Base-by-base conservation (phyloP, 2,113 vertebrate species). In the Lophochroa leadbeateri region DNA sequence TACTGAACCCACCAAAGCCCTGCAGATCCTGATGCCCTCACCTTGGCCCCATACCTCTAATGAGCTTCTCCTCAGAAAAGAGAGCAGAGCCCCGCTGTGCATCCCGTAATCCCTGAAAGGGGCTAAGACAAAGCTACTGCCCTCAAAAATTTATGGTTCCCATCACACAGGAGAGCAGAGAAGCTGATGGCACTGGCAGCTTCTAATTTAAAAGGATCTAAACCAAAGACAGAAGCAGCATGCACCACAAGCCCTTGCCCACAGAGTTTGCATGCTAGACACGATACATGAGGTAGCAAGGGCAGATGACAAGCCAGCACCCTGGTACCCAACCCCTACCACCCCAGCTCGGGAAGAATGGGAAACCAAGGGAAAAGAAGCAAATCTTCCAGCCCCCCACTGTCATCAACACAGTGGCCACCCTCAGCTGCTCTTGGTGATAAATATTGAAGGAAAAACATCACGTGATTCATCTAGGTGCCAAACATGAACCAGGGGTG, bases 401-500 rank as follows among this genome's bases (percentile, higher is more conserved):
- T 61, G 75, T 50, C 44, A 39, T 19, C 64, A 78, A 60, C 72
- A 35, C 3, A 2, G 60, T 4, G 2, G 33, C 8, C 13, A 4
- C 50, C 24, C 11, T 74, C 74, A 52, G 49, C 39, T 72, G 88
- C 41, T 86, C 55, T 39, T 0, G 0, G 60, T 19, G 33, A 68
- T 49, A 77, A 86, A 68, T 25, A 43, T 3, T 20, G 29, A 71
- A 52, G 43, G 47, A 18, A 76, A 60, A 76, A 52, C 5, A 52
- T 10, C 16, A 35, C 0, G 0, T 0, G 1, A 68, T 50, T 75
- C 44, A 23, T 50, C 31, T 18, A 13, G 31, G 50, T 0, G 0
- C n/a, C 0, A 1, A 61, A 35, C 43, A 37, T 0, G 1, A 76
- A 57, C 18, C 28, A 28, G 29, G 31, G 17, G 43, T 15, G 46